Base-by-base conservation (phyloP, 2,888 invertebrate species). In the Buathra laborator region DNA sequence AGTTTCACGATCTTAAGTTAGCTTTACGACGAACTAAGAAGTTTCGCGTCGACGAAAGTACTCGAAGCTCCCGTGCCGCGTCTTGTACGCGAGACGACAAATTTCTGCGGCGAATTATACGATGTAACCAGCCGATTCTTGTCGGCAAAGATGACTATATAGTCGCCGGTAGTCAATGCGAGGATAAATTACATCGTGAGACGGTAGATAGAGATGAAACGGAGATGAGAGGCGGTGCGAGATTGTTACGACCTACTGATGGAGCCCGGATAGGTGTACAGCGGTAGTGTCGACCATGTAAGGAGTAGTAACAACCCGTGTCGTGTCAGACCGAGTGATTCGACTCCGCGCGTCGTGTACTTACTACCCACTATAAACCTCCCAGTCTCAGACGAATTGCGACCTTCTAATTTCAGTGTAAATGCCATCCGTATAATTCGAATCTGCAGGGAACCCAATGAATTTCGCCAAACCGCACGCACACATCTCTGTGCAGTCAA, bases 271-370 rank as follows among this genome's bases (percentile, higher is more conserved):
- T 16, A n/a, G 24, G 32, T 44, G 12, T 37, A 43, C 9, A n/a
- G 37, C 46, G 7, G 19, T 51, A 5, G 44, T 48, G 32, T 32
- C 51, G 37, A 12, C 48, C 14, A 6, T 1, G 9, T 19, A 37
- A 51, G 64, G n/a, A 78, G 77, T 76, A 66, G 53, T 68, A 78
- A 56, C 43, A 59, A 59, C 44, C 68, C 24, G 68, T 59, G 43
- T 80, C 51, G 16, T 16, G 64, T 80, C 66, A 66, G 80, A 71
- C 64, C n/a, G 29, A 51, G 29, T 59, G 44, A 43, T 56, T 56
- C 71, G 43, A 56, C 53, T 6, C 3, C 24, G 53, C 16, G 56
- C 56, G 56, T 71, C 53, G 71, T 71, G 16, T 56, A 68, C 68
- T 48, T 29, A 48, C 46, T 68, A 48, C 68, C 29, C 68, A n/a